Evolutionary conservation across 1,140 invertebrate genomes (phyloP), one percentile per base, ranked within the genome.

Genomic region (Bombus turneri): DNA sequence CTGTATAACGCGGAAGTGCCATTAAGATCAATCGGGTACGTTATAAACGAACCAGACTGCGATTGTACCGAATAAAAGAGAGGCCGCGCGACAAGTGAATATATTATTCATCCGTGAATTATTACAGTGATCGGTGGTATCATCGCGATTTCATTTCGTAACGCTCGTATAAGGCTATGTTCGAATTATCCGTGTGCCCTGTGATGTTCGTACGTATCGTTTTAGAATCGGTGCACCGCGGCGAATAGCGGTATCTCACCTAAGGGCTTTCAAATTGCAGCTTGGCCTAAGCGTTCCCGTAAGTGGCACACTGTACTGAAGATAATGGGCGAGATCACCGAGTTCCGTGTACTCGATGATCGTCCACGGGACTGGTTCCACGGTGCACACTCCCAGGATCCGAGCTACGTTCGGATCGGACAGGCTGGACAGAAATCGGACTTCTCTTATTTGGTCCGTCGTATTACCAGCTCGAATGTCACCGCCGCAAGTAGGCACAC

Each of bases 281-380:
- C 82, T 94, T 64, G 94, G 92, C 89, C 94, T 93, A 79, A 94
- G 91, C 62, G 91, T 90, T 85, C 77, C 91, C 91, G 93, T 93
- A 66, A 94, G 91, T 69, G 94, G 95, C 78, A 95, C 95, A 83
- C 94, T 94, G 86, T 95, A 96, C 87, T 96, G 96, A 77, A 98
- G 95, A 94, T 97, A 97, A 93, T 98, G 97, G 91, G 97, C 96
- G 28, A 98, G 95, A 95, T 98, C 97, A n/a, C 97, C 97, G 86
- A 97, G 96, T 90, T 97, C 97, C 88, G 97, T 97, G 93, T 97
- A 97, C 93, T 98, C 97, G 81, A 98, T 96, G 47, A 98, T 96
- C 87, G 97, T 96, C 96, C 97, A 97, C 22, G 97, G 96, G 12
- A 97, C 97, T 81, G 97, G 95, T 81, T 96, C 96, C 37, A 93